phyloP scores from a whole-genome alignment of 2,113 vertebrate species.

The Limanda limanda region DNA sequence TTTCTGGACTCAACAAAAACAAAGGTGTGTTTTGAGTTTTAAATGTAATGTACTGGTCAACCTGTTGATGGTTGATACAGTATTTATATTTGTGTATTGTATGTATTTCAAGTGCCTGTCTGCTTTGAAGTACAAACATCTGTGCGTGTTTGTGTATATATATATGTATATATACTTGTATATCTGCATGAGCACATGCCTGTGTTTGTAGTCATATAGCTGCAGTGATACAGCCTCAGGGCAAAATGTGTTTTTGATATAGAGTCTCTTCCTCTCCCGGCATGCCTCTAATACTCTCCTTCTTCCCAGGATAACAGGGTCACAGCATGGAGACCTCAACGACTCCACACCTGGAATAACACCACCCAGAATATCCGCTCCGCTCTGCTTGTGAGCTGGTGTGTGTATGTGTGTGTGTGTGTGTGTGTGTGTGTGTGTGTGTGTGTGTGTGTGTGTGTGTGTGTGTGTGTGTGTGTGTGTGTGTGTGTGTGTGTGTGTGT shows the following conservation, averaged over 20 bases:
- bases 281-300: conserved; percentile 77
- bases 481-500: conserved; percentile 15
- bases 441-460: conserved; percentile 18
- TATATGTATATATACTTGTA: not conserved
- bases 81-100: too few relatives aligned
- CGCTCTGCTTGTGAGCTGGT: conserved; percentile 47
- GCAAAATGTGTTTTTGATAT: conserved; percentile 81
- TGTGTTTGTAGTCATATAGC: conserved; percentile 40
- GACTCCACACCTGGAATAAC: conserved; percentile 83
- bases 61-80: too few relatives aligned
- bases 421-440: conserved; percentile 20
- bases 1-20: not conserved
- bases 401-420: conserved; percentile 37
- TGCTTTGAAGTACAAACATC: not conserved
- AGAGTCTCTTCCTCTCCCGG: conserved; percentile 79
- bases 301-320: conserved; percentile 82
- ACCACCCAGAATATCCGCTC: conserved; percentile 81
- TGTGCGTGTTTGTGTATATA: not conserved
- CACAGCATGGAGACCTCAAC: conserved; percentile 81
- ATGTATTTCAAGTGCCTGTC: too few relatives aligned
- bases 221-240: conserved; percentile 73
- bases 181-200: conserved; percentile 18
- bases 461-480: conserved; percentile 9
- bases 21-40: too few relatives aligned
- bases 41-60: too few relatives aligned